A percentile compares a stretch with the other conserved stretches of the same genome.
These are phyloP conservation scores for Saccopteryx bilineata DNA, from an alignment of 2,113 vertebrate genomes.

Conservation along the genomic window DNA sequence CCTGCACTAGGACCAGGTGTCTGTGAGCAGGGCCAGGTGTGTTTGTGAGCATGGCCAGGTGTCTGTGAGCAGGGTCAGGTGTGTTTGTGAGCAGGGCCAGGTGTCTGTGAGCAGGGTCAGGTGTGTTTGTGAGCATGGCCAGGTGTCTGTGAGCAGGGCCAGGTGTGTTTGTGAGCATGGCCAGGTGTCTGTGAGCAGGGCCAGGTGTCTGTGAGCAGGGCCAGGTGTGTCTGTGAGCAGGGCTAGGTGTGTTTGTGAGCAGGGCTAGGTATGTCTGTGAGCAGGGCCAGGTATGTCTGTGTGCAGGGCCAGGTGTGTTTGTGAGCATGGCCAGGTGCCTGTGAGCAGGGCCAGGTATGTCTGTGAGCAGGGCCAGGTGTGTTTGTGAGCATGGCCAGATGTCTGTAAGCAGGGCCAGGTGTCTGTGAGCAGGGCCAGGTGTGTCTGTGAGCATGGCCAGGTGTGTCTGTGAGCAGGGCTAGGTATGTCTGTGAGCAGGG, in stretches of 20 bases:
- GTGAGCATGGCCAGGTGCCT: not conserved
- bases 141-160: not conserved
- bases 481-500: no score
- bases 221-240: not conserved
- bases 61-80: not conserved
- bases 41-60: not conserved
- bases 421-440: not conserved
- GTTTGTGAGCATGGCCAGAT: not conserved
- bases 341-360: not conserved
- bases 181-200: not conserved
- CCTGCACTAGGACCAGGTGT: not conserved
- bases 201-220: not conserved
- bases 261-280: not conserved
- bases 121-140: not conserved
- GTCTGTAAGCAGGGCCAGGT: not conserved
- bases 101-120: not conserved
- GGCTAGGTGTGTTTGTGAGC: no score
- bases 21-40: not conserved
- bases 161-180: not conserved
- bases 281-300: not conserved
- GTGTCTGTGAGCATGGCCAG: no score
- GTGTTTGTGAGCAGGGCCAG: not conserved
- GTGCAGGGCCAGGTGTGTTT: not conserved
- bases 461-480: no score
- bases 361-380: not conserved